A percentile compares a stretch with the other conserved stretches of the same genome.
Conservation (phyloP, 2,113 vertebrate genomes). For the Leiothrix lutea region DNA sequence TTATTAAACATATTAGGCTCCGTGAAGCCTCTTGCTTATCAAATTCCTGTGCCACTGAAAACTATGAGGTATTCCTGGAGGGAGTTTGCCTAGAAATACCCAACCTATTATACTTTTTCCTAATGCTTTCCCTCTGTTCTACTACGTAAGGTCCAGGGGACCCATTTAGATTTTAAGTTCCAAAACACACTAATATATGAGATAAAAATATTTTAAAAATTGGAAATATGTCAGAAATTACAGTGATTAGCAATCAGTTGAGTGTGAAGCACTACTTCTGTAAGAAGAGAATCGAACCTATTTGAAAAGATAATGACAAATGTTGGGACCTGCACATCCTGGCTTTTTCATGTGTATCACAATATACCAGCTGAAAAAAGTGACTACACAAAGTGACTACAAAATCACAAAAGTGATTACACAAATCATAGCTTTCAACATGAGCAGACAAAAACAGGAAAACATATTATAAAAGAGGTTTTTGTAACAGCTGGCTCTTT, state of each 20-base stretch:
- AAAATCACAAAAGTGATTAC: background rate
- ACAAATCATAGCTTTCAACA: background rate
- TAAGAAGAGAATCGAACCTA: background rate
- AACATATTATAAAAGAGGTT: slow-evolving; percentile 11
- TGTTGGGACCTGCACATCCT: background rate
- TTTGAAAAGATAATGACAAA: background rate
- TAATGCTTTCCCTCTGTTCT: background rate
- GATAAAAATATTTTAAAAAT: background rate
- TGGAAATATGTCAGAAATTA: background rate
- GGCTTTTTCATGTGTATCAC: background rate
- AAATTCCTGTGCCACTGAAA: background rate
- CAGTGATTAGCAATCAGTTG: background rate
- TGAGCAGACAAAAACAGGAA: background rate
- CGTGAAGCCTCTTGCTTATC: background rate
- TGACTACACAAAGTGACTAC: background rate
- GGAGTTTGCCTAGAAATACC: background rate
- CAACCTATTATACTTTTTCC: background rate
- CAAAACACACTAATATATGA: background rate
- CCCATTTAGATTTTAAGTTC: background rate
- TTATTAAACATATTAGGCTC: background rate
- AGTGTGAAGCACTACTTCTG: background rate
- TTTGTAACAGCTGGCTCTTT: slow-evolving; percentile 31
- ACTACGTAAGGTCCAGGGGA: background rate
- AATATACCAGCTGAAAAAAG: background rate
- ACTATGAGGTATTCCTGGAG: background rate